These are phyloP conservation scores for Nephrotoma appendiculata DNA, from an alignment of 2,888 invertebrate species.

Conservation along the genomic window DNA sequence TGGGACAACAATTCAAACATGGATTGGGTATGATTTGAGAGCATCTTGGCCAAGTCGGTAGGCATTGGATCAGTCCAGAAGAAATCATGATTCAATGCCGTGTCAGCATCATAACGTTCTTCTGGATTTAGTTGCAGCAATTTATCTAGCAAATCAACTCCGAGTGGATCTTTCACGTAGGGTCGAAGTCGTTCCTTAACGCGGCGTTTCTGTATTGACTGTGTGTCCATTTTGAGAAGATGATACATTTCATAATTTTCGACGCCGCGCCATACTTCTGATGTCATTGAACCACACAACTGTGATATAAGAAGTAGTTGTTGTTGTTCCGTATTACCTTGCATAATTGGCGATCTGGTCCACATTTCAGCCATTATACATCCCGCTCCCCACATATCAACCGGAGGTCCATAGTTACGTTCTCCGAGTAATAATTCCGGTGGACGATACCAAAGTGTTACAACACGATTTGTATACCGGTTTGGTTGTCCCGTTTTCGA, in stretches of 20 bases:
- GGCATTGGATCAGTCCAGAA: slow-evolving; percentile 99
- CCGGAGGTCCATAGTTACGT: slow-evolving; percentile 90
- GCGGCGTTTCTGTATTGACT: slow-evolving; percentile 65
- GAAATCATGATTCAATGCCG: slow-evolving; percentile 92
- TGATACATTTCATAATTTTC: slow-evolving; percentile 76
- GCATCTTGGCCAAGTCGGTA: slow-evolving; percentile 76
- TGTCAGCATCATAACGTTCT: slow-evolving; percentile 71
- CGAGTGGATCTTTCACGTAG: slow-evolving; percentile 82
- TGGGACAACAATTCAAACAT: slow-evolving; percentile 90
- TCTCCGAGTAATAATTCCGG: slow-evolving; percentile 57
- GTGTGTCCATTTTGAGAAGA: slow-evolving; percentile 57
- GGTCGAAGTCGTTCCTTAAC: slow-evolving; percentile 73
- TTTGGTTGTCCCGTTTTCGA: slow-evolving; percentile 73
- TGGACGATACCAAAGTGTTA: slow-evolving; percentile 86
- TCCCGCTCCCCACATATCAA: slow-evolving; percentile 97
- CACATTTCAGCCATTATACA: slow-evolving; percentile 99
- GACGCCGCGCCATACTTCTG: slow-evolving; percentile 86
- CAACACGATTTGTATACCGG: slow-evolving; percentile 94
- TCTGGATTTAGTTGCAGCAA: slow-evolving; percentile 83
- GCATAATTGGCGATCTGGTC: slow-evolving; percentile 90
- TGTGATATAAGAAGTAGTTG: slow-evolving; percentile 90
- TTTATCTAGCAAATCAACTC: slow-evolving; percentile 85
- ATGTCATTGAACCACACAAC: slow-evolving; percentile 89
- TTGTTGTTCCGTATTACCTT: slow-evolving; percentile 92
- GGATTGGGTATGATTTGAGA: slow-evolving; percentile 77